Evolutionary conservation across 2,113 vertebrate species (phyloP).

Genomic region (Pica pica): DNA sequence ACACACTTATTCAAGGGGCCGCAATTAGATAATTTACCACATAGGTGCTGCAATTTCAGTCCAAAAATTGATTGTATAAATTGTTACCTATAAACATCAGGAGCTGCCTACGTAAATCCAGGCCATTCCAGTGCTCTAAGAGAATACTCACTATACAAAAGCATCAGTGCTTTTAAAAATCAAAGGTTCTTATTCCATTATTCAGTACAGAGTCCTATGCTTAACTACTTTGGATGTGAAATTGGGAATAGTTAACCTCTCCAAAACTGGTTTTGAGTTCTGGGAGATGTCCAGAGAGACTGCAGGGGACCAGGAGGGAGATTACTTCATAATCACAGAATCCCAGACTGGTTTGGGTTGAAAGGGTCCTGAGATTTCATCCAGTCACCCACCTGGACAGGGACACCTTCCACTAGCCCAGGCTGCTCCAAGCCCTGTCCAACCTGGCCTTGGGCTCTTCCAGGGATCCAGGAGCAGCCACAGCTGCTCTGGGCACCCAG

Average conservation of each 20-base stretch:
- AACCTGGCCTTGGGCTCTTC: not conserved
- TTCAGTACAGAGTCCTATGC: not conserved
- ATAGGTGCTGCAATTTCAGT: not conserved
- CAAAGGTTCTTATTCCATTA: not conserved
- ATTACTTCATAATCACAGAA: not conserved
- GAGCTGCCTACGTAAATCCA: not conserved
- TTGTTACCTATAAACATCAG: not conserved
- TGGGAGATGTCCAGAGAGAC: not conserved
- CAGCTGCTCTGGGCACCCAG: not conserved
- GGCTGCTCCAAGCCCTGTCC: fast-evolving
- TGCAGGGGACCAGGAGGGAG: not conserved
- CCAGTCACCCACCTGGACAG: not conserved
- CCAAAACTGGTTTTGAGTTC: not conserved
- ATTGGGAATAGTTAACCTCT: not conserved
- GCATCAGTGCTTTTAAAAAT: not conserved
- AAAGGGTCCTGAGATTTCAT: not conserved
- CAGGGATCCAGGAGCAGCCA: not conserved
- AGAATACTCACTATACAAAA: not conserved
- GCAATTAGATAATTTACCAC: not conserved
- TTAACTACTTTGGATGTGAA: not conserved
- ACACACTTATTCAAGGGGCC: not conserved
- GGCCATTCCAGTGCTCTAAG: not conserved
- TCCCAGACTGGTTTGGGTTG: not conserved
- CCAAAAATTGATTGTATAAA: not conserved
- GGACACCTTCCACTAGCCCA: fast-evolving